These are phyloP conservation scores for Colinus virginianus DNA, from an alignment of 2,113 vertebrate species.

Conservation along the genomic window DNA sequence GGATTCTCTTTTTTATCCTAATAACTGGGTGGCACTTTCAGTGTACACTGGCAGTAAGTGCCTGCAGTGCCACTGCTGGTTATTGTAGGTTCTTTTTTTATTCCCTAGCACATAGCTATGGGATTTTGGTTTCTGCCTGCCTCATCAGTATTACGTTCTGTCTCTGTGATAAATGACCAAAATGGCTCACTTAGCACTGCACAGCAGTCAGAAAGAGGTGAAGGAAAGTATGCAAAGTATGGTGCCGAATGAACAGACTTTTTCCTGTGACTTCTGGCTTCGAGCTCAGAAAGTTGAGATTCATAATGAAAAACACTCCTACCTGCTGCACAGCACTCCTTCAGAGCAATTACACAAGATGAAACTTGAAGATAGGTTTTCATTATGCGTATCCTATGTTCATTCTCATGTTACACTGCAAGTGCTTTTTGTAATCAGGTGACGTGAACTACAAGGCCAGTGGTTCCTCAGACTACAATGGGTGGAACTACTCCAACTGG, in stretches of 20 bases:
- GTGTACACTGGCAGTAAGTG: not conserved
- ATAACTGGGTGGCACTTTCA: not conserved
- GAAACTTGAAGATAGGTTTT: not conserved
- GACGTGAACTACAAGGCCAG: not conserved
- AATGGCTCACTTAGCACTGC: not conserved
- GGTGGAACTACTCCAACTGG: not conserved
- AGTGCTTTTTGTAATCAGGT: not conserved
- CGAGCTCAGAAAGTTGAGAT: not conserved
- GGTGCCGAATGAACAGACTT: not conserved
- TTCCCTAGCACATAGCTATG: not conserved
- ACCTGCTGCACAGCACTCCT: not conserved
- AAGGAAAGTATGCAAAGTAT: not conserved
- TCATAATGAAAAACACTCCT: not conserved
- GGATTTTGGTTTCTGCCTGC: slow-evolving; percentile 13
- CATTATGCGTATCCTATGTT: not conserved
- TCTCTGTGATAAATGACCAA: not conserved
- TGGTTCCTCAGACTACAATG: not conserved
- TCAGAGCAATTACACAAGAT: not conserved
- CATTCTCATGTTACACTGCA: not conserved
- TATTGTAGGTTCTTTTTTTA: not conserved
- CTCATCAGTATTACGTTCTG: not conserved
- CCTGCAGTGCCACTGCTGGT: not conserved
- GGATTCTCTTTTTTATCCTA: not conserved
- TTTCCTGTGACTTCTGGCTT: slow-evolving; percentile 5
- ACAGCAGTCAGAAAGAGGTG: not conserved